phyloP scores from a whole-genome alignment of 2,888 invertebrate species.

The Branchinecta sandiegonensis region DNA sequence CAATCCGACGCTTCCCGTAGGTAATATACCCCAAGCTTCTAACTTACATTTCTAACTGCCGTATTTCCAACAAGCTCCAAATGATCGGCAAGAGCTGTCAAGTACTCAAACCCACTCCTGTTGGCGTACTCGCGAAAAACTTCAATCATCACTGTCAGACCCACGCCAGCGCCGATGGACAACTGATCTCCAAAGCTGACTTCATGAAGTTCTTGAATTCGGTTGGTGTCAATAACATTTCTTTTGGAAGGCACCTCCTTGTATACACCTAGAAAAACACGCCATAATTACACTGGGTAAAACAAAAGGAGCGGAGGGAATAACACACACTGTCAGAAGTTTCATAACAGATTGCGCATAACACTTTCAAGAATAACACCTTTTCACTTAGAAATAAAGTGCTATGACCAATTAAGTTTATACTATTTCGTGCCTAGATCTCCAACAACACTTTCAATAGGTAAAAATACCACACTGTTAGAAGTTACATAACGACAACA shows the following conservation, averaged over 20 bases:
- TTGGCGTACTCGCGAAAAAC: slow-evolving; percentile 33
- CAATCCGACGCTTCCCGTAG: too few relatives aligned
- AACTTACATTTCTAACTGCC: slow-evolving; percentile 25
- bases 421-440: too few relatives aligned
- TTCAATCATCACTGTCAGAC: slow-evolving; percentile 43
- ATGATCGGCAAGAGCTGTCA: slow-evolving; percentile 22
- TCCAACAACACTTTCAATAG: too few relatives aligned
- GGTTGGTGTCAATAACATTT: slow-evolving; percentile 48
- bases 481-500: too few relatives aligned
- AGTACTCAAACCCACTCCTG: slow-evolving; percentile 17
- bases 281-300: too few relatives aligned
- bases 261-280: slow-evolving; percentile 35
- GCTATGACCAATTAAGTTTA: too few relatives aligned
- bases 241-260: slow-evolving; percentile 37
- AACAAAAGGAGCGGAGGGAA: too few relatives aligned
- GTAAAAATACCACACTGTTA: too few relatives aligned
- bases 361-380: too few relatives aligned
- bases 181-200: slow-evolving; percentile 29
- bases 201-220: slow-evolving; percentile 42
- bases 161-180: slow-evolving; percentile 43
- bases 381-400: too few relatives aligned
- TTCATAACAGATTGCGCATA: too few relatives aligned
- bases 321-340: too few relatives aligned
- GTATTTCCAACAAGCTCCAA: slow-evolving; percentile 25
- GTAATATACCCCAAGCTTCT: not conserved